Evolutionary conservation across 2,113 vertebrate genomes (phyloP).

Genomic region (Thunnus thynnus): DNA sequence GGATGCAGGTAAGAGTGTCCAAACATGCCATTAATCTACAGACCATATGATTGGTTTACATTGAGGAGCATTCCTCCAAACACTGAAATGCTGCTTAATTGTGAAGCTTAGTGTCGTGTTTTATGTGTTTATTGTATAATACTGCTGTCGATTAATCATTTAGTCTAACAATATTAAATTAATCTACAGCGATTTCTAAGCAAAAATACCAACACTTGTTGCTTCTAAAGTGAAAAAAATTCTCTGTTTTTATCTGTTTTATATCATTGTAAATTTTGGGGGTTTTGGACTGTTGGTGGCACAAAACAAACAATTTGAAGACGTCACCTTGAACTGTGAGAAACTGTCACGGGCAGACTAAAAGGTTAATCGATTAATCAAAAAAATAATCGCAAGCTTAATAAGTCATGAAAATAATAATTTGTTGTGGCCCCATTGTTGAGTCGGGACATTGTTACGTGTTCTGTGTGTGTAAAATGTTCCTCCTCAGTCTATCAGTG

Average conservation of each 20-base stretch:
- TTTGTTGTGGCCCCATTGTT: neutral
- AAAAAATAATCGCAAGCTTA: neutral
- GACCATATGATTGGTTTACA: neutral
- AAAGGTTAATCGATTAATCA: neutral
- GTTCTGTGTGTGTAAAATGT: conserved; percentile 22
- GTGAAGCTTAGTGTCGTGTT: neutral
- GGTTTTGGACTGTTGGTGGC: neutral
- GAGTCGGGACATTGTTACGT: neutral
- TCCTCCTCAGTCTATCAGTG: neutral
- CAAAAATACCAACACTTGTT: neutral
- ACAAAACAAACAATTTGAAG: neutral
- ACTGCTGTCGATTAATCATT: neutral
- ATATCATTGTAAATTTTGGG: no score
- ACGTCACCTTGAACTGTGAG: no score
- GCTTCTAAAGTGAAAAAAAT: no score
- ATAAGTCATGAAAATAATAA: neutral
- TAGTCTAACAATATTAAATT: neutral
- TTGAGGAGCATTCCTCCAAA: neutral
- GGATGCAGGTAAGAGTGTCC: conserved; percentile 1
- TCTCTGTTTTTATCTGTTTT: neutral
- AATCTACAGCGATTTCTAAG: no score
- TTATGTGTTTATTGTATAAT: neutral
- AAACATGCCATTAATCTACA: neutral
- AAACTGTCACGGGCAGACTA: neutral
- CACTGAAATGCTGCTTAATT: neutral